Evolutionary conservation across 2,888 invertebrate species (phyloP).

Genomic region (Hermaeophaga mercurialis): DNA sequence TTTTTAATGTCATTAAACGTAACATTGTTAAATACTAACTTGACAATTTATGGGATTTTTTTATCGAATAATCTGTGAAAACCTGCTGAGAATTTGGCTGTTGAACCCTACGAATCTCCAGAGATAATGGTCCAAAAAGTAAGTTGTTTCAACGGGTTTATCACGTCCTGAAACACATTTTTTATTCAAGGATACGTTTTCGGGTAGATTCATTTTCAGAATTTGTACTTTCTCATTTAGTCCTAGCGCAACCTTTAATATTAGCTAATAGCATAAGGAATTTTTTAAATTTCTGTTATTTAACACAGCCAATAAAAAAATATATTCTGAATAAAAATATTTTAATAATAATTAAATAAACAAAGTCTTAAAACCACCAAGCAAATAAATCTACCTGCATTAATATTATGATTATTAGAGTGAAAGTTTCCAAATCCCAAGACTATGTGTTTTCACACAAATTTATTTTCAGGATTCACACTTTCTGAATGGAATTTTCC

Average conservation of each 20-base stretch:
- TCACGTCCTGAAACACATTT: constrained; percentile 16
- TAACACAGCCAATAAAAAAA: no score
- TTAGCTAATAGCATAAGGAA: no score
- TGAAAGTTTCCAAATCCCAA: neutral
- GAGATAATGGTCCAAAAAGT: constrained; percentile 13
- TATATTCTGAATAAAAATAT: no score
- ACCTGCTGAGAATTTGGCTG: constrained; percentile 12
- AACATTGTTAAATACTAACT: no score
- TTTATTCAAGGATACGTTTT: constrained; percentile 15
- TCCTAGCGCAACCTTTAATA: neutral
- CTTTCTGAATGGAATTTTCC: constrained; percentile 19
- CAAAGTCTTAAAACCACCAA: no score
- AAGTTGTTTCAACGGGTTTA: constrained; percentile 18
- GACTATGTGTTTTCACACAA: constrained; percentile 10
- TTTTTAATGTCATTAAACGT: no score
- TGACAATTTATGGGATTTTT: no score
- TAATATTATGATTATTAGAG: no score
- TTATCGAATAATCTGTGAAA: constrained; percentile 15
- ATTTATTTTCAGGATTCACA: constrained; percentile 24
- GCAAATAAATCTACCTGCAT: no score
- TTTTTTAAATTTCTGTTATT: no score
- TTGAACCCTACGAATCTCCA: constrained; percentile 14
- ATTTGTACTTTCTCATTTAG: constrained; percentile 7
- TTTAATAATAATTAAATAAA: no score
- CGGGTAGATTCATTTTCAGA: constrained; percentile 23